Evolutionary conservation across 2,888 invertebrate genomes (phyloP), one percentile per base, ranked within the genome.

Genomic region (Hymenopus coronatus): DNA sequence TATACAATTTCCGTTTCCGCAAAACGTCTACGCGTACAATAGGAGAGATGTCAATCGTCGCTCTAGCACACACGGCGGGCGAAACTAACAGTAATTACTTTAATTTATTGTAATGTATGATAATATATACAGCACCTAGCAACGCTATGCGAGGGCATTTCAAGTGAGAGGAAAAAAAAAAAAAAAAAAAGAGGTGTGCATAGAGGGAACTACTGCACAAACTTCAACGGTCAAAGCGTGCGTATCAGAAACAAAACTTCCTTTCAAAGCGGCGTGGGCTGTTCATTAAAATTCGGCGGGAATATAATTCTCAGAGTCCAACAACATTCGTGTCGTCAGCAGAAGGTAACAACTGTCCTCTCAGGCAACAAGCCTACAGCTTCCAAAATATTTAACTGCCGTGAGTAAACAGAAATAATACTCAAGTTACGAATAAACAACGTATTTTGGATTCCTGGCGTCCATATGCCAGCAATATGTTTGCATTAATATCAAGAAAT

Each of bases 51-150:
- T 82, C 82, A 82, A 87, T 87, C 82, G 82, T 40, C 84, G n/a
- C 84, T 20, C 84, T 25, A 28, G 28, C 28, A 46, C 83, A 54
- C 54, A 84, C 6, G 27, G 27, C 81, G 15, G 82, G 82, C 70
- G 70, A 88, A 82, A 85, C 85, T 40, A 40, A 28, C 85, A 85
- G 85, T 86, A 89, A 89, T 89, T 88, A 84, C 84, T 82, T 88
- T 88, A 89, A 89, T 89, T 88, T 89, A 89, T 89, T 89, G 88
- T 89, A 89, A 89, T 89, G 54, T 88, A 89, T 89, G 89, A 83
- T 89, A 89, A 89, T 89, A 84, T 84, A 89, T 89, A 27, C 89
- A 9, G 28, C 81, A 85, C 84, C 82, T 82, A 82, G 82, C 33
- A 82, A 82, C 87, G 40, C 82, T 82, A 87, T 82, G 28, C 46